Percentiles rank a stretch among this genome's conserved stretches.
Conservation (phyloP, 2,797 vertebrate species). For the Brachyrhaphis roseni region DNA sequence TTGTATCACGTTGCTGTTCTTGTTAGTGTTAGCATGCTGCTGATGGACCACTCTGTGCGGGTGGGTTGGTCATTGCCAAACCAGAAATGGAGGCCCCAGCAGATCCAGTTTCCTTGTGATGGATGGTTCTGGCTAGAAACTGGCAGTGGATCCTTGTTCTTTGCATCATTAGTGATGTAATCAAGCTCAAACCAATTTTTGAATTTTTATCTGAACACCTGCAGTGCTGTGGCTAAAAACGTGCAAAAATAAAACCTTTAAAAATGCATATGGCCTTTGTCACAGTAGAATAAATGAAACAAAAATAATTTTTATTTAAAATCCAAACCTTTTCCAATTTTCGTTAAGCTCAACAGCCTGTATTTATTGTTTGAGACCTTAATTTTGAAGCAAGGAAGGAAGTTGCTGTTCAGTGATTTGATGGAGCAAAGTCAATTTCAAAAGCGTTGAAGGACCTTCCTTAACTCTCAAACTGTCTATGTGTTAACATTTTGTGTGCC, state of each 20-base stretch:
- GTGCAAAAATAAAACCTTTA: background rate
- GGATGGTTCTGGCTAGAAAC: constrained; percentile 75
- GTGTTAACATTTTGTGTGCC: background rate
- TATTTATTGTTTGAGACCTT: background rate
- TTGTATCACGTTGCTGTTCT: constrained; percentile 61
- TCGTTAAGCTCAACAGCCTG: background rate
- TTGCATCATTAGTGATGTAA: constrained; percentile 67
- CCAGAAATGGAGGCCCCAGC: constrained; percentile 64
- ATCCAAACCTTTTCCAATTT: background rate
- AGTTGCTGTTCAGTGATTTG: background rate
- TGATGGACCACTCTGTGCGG: constrained; percentile 57
- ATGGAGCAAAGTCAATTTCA: background rate
- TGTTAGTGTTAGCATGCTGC: constrained; percentile 65
- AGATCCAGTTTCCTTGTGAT: constrained; percentile 80
- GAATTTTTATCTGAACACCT: constrained; percentile 13
- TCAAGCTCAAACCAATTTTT: constrained; percentile 24
- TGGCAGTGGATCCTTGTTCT: constrained; percentile 72
- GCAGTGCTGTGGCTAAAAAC: background rate
- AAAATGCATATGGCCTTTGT: background rate
- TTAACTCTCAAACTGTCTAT: background rate
- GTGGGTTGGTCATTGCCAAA: constrained; percentile 60
- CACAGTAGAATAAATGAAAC: background rate
- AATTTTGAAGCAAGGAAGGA: background rate
- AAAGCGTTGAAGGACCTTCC: background rate
- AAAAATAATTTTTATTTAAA: background rate